Evolutionary conservation across 2,888 invertebrate species (phyloP), one percentile per base, ranked within the genome.

Genomic region (Copidosoma aretas): DNA sequence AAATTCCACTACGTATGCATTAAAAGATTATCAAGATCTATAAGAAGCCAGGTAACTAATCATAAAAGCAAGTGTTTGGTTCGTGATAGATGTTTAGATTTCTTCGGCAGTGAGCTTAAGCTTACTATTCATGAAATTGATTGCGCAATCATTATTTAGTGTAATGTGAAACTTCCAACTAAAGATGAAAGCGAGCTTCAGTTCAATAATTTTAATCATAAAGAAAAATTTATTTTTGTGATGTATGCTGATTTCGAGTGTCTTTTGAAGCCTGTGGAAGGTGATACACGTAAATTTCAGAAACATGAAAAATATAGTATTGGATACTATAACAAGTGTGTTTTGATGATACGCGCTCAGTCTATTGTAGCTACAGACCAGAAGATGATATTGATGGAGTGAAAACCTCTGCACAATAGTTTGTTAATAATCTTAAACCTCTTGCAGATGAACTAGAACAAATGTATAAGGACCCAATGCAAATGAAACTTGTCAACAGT

Each of bases 281-380:
- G 25, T 32, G 32, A 56, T 32, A 8, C 32, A 32, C 56, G 1
- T 5, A 19, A 14, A 10, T 56, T 56, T 32, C 25, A 56, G n/a
- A 21, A 60, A 17, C 24, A 60, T 43, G 17, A 49, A n/a, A 14
- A 17, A 22, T 60, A 22, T 24, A 60, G 59, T 46, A n/a, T 46
- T 22, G 24, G 46, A 10, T 60, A 60, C n/a, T 60, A 46, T 19
- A 15, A 46, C 0, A 60, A 46, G 22, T 46, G 24, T 49, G 60
- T 14, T 75, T 68, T 53, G 71, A 75, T 51, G 73, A 74, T 54
- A 60, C 64, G 14, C 43, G 72, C 25, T 75, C 73, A 21, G 17
- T n/a, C 22, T 67, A 60, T 32, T 5, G 25, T 49, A 22, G 41
- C 52, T 60, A 69, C 53, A 54, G 69, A 57, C 51, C 3, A 57